Evolutionary conservation across 53 echinoderm and acorn worm genomes (phyloP), one percentile per base, ranked within the genome.

Genomic region (Holothuria leucospilota): DNA sequence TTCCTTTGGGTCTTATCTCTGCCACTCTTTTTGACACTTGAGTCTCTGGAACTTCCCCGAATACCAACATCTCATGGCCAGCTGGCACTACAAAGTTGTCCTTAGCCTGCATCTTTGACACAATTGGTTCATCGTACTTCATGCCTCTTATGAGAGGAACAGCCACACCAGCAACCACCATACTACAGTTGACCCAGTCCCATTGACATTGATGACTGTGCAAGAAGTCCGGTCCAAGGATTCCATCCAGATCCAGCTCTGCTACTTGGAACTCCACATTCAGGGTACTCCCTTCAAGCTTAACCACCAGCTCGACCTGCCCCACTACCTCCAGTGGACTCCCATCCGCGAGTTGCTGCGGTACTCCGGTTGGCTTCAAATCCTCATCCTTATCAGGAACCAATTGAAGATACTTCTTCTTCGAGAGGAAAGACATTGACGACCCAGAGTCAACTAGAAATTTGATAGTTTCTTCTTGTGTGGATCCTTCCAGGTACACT

Each of bases 171-270:
- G 73, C 84, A 41, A 89, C 68, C 20, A 29, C 59, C 20, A 89
- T 60, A 20, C 60, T 60, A 28, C 62, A 39, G 39, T 79, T 63
- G 13, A 70, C 89, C 84, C 82, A 71, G 7, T 46, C 59, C 69
- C 68, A 39, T 41, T 84, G 82, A 73, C 89, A 63, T 21, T 29
- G 71, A 24, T 88, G 68, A 34, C 73, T n/a, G n/a, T 68, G 23
- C 66, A 89, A 38, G 58, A 89, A 89, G 51, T 89, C 89, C 52
- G 73, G 65, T 59, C 88, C 88, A 29, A 88, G 71, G 13, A 88
- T 65, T 25, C 29, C 88, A 38, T 88, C 88, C 14, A 68, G 74
- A n/a, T 58, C 59, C 13, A 89, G 59, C 25, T 89, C 77, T 10
- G 89, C 84, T 41, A 87, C 87, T 21, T 63, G 63, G 63, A 63